These are phyloP conservation scores for Phymorhynchus buccinoides DNA, from an alignment of 1,140 invertebrate genomes.

Conservation along the genomic window DNA sequence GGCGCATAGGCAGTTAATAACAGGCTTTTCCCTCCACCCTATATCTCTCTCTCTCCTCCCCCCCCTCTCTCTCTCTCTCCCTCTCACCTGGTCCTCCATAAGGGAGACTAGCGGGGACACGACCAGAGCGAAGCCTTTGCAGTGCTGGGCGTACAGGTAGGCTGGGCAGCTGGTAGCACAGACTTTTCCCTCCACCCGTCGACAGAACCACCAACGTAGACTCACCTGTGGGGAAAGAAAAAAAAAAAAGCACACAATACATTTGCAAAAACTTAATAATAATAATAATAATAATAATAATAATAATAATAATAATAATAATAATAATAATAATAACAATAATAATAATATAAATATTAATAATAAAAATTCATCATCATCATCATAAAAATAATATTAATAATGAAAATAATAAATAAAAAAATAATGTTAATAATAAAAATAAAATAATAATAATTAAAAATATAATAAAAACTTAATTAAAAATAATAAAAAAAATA, in stretches of 20 bases:
- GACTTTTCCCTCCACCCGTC: conserved; percentile 94
- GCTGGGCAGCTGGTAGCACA: conserved; percentile 95
- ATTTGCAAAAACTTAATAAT: too few species aligned
- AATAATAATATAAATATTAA: too few species aligned
- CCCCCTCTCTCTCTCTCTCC: too few species aligned
- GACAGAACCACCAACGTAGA: conserved; percentile 92
- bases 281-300: neutral
- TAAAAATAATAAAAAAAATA: too few species aligned
- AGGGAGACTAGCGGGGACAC: conserved; percentile 86
- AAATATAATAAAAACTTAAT: too few species aligned
- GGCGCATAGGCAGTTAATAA: conserved; percentile 88
- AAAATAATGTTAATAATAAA: too few species aligned
- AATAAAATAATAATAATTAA: too few species aligned
- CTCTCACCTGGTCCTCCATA: conserved; percentile 97
- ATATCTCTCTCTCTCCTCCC: too few species aligned
- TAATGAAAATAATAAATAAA: too few species aligned
- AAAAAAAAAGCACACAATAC: neutral
- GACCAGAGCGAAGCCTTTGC: conserved; percentile 65
- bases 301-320: neutral
- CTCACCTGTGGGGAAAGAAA: conserved; percentile 74
- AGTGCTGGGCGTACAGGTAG: conserved; percentile 76
- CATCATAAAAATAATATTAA: too few species aligned
- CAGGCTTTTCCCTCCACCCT: conserved; percentile 93
- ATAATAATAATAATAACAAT: too few species aligned
- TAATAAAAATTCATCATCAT: too few species aligned